Percentiles rank a stretch among this genome's conserved stretches.
phyloP scores from a whole-genome alignment of 2,113 vertebrate genomes.

The Cyanistes caeruleus region DNA sequence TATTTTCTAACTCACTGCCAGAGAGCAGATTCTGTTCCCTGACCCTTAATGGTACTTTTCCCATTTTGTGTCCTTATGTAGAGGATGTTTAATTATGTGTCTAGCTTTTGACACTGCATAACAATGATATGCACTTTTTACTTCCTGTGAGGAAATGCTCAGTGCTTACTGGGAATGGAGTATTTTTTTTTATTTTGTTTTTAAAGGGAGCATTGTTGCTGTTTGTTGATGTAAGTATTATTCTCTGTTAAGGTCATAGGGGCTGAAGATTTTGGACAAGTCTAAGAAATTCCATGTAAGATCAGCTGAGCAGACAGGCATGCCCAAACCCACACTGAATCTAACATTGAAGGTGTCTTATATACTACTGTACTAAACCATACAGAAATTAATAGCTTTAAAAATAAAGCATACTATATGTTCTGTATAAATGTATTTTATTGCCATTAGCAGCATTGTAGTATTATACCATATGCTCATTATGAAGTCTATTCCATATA shows the following conservation, averaged over 20 bases:
- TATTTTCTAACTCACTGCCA: neutral
- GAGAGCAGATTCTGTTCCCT: neutral
- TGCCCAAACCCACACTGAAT: neutral
- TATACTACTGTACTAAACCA: neutral
- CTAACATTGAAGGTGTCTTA: neutral
- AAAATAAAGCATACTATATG: neutral
- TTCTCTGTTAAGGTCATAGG: neutral
- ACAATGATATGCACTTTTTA: neutral
- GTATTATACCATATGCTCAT: neutral
- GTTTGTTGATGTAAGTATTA: neutral
- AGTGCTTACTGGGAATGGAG: neutral
- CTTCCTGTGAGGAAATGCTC: conserved; percentile 46
- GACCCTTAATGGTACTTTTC: neutral
- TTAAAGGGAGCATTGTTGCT: neutral
- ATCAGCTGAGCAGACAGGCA: neutral
- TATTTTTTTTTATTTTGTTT: neutral
- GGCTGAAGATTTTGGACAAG: neutral
- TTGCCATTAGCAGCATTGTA: neutral
- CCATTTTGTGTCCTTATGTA: neutral
- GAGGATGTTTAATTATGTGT: conserved; percentile 22
- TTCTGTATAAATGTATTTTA: neutral
- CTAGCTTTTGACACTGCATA: conserved; percentile 25
- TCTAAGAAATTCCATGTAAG: neutral
- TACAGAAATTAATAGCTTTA: neutral
- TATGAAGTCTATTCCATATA: neutral